phyloP scores from a whole-genome alignment of 1,140 invertebrate species.

The Drosophila kikkawai region DNA sequence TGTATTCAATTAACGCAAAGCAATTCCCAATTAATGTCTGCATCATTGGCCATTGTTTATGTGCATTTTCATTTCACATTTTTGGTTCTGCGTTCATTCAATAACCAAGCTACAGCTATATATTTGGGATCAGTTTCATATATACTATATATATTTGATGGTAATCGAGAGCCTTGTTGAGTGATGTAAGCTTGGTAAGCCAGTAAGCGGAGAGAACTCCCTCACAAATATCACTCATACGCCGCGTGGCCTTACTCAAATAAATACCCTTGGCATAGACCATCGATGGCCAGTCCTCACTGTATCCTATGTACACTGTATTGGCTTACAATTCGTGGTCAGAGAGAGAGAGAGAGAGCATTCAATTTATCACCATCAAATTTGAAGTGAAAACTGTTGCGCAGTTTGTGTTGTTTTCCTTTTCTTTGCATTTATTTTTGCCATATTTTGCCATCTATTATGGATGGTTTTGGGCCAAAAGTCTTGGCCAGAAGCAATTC shows the following conservation, averaged over 20 bases:
- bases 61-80: constrained; percentile 13
- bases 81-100: background rate
- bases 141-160: no score
- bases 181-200: constrained; percentile 4
- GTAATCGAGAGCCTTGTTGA: background rate
- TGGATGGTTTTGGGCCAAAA: constrained; percentile 1
- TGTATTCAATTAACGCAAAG: constrained; percentile 47
- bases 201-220: background rate
- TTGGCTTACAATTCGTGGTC: constrained; percentile 53
- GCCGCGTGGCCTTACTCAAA: background rate
- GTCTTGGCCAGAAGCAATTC: constrained; percentile 15
- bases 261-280: no score
- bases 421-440: constrained; percentile 12
- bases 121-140: background rate
- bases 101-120: background rate
- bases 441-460: constrained; percentile 19
- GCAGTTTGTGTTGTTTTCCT: constrained; percentile 48
- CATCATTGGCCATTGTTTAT: constrained; percentile 22
- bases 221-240: constrained; percentile 3
- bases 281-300: constrained; percentile 4
- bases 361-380: constrained; percentile 44
- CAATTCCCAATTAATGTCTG: constrained; percentile 27
- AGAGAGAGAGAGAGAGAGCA: constrained; percentile 5
- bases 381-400: constrained; percentile 65
- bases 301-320: constrained; percentile 41